Conservation (phyloP, 2,888 invertebrate species). For the Artemia sinica region DNA sequence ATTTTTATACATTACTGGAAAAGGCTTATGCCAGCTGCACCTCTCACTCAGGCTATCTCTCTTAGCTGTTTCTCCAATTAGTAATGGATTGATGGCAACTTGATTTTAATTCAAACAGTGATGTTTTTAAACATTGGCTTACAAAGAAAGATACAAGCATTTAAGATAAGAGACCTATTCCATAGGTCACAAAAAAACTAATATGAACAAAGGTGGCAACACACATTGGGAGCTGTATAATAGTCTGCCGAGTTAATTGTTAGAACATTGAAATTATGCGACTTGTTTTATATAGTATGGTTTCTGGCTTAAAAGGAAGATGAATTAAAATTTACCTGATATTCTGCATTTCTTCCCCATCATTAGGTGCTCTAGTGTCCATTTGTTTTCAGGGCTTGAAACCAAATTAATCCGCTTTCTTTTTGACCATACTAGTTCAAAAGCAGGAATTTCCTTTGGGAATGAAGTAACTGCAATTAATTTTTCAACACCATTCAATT, state of each 20-base stretch:
- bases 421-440: slow-evolving; percentile 20
- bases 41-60: too few species aligned
- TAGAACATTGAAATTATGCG: slow-evolving; percentile 18
- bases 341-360: slow-evolving; percentile 23
- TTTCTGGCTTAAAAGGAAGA: background rate
- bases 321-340: slow-evolving; percentile 4
- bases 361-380: slow-evolving; percentile 26
- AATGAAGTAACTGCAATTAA: background rate
- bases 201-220: too few species aligned
- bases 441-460: slow-evolving; percentile 17
- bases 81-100: too few species aligned
- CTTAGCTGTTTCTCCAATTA: too few species aligned
- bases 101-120: too few species aligned
- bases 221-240: background rate
- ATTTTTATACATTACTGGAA: too few species aligned
- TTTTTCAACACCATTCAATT: background rate
- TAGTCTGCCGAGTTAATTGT: slow-evolving; percentile 16
- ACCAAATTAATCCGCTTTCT: slow-evolving; percentile 23
- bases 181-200: too few species aligned
- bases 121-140: too few species aligned
- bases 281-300: background rate
- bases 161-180: too few species aligned
- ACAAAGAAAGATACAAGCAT: too few species aligned
- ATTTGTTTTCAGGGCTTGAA: slow-evolving; percentile 25
- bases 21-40: too few species aligned